phyloP scores from a whole-genome alignment of 2,888 invertebrate genomes.

The Adela reaumurella region DNA sequence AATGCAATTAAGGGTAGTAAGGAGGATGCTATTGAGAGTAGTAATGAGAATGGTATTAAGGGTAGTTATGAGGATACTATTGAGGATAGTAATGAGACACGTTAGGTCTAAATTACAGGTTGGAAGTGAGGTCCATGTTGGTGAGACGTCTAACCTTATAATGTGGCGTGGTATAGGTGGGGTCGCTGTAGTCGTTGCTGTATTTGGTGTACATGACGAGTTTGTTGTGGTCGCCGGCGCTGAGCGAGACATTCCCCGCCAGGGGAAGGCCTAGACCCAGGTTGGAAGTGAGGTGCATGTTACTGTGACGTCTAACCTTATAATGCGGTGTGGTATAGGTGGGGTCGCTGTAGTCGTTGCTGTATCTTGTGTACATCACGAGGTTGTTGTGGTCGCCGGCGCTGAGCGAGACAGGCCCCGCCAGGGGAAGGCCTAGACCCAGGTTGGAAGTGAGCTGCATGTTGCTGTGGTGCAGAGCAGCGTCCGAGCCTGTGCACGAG shows the following conservation, averaged over 20 bases:
- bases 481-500: slow-evolving; percentile 60
- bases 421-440: slow-evolving; percentile 68
- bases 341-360: slow-evolving; percentile 75
- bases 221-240: slow-evolving; percentile 62
- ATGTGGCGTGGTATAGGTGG: slow-evolving; percentile 50
- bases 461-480: slow-evolving; percentile 42
- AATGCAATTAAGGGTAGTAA: too few species aligned
- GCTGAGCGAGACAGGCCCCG: slow-evolving; percentile 73
- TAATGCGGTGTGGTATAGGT: slow-evolving; percentile 51
- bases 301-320: too few species aligned
- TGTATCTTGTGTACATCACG: slow-evolving; percentile 56
- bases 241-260: slow-evolving; percentile 73
- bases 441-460: slow-evolving; percentile 24
- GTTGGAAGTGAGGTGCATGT: too few species aligned
- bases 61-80: too few species aligned
- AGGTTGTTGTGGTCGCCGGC: slow-evolving; percentile 61
- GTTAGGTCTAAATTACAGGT: too few species aligned
- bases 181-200: slow-evolving; percentile 75
- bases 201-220: slow-evolving; percentile 53
- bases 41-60: too few species aligned
- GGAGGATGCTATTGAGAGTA: too few species aligned
- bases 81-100: too few species aligned
- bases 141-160: too few species aligned
- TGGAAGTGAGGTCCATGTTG: too few species aligned
- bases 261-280: slow-evolving; percentile 69